phyloP scores from a whole-genome alignment of 2,888 invertebrate genomes.

The Oscheius onirici region DNA sequence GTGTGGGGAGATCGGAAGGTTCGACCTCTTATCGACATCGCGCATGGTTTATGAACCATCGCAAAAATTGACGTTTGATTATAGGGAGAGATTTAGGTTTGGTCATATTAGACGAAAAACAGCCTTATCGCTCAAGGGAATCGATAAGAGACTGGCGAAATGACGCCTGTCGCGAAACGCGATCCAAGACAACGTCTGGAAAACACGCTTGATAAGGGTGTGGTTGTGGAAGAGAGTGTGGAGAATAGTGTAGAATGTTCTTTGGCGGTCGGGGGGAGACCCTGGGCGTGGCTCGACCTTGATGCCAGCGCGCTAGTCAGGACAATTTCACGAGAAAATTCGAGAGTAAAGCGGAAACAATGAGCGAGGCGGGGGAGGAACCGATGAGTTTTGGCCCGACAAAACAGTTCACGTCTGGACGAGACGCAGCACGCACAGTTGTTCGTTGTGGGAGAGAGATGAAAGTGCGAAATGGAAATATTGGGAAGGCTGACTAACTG shows the following conservation, averaged over 20 bases:
- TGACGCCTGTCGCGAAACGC: background rate
- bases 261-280: constrained; percentile 6
- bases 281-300: constrained; percentile 30
- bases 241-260: constrained; percentile 24
- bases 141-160: background rate
- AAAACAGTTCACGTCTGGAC: constrained; percentile 14
- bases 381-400: constrained; percentile 5
- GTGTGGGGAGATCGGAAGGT: too few relatives aligned
- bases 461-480: constrained; percentile 27
- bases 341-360: constrained; percentile 31
- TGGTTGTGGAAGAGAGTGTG: constrained; percentile 10
- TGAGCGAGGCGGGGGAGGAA: constrained; percentile 16
- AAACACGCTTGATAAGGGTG: constrained; percentile 11
- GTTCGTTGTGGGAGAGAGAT: background rate
- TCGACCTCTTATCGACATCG: too few relatives aligned
- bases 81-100: too few relatives aligned
- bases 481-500: background rate
- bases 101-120: too few relatives aligned
- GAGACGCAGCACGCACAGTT: constrained; percentile 29
- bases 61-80: too few relatives aligned
- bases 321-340: constrained; percentile 29
- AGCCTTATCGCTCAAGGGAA: too few relatives aligned
- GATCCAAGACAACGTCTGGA: background rate
- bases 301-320: constrained; percentile 25
- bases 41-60: too few relatives aligned